Base-by-base conservation (phyloP, 2,888 invertebrate species). In the Apoda limacodes region DNA sequence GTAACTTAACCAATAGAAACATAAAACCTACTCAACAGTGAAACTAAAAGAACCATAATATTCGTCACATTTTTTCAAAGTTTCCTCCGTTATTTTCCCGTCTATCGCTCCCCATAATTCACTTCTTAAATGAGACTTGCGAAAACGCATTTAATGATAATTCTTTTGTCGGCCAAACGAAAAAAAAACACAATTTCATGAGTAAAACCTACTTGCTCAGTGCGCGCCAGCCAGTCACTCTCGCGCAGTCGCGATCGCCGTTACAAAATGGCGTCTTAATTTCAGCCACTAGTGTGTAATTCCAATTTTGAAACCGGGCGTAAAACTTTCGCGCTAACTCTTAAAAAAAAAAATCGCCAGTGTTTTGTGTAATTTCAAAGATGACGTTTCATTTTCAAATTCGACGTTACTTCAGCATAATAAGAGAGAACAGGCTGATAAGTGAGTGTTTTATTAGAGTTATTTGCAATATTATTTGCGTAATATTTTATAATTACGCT, bases 221-320 rank as follows among this genome's bases (percentile, higher is more conserved):
- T 28, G 29, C 23, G 22, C 32, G 17, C 13, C 33, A 38, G 53
- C 55, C 67, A 68, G 67, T 68, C 64, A 50, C 58, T 55, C 52
- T 34, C 45, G 56, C 56, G 65, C 61, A 43, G 46, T 47, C 60
- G 58, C 35, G 42, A 43, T 10, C 31, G 35, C 34, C 39, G 41
- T 35, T 42, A 48, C 50, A 62, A 57, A 57, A 55, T 63, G 66
- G 52, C 50, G 48, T 48, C 43, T 31, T 45, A 27, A 33, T 26
- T n/a, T n/a, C 30, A 32, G 32, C 36, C 34, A 40, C 37, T 38
- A 33, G 34, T 30, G 14, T 23, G 25, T 33, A 22, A 27, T 38
- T 37, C 35, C 32, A 35, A 37, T 43, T 45, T 37, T 32, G 28
- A 35, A 37, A 13, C 30, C 25, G 11, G 25, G 21, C 26, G 32